Conservation (phyloP, 2,797 vertebrate genomes). For the Melanotaenia pygmaea region DNA sequence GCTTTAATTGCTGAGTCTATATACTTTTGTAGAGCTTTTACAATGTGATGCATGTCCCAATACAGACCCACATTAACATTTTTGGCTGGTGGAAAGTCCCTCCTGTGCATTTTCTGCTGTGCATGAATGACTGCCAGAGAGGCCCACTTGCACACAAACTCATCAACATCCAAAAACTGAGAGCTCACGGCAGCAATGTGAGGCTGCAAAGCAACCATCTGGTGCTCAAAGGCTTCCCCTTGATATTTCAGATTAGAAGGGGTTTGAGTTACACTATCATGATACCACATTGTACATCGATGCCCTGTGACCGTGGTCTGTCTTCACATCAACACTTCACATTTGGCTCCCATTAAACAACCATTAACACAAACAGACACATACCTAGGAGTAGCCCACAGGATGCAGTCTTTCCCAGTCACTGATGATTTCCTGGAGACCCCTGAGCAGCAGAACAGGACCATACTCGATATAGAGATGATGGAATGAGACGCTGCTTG, state of each 20-base stretch:
- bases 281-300: slow-evolving; percentile 44
- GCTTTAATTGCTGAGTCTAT: slow-evolving; percentile 21
- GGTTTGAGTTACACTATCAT: slow-evolving; percentile 49
- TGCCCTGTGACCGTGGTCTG: slow-evolving; percentile 38
- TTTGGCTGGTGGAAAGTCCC: slow-evolving; percentile 52
- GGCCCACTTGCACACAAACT: slow-evolving; percentile 44
- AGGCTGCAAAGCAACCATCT: slow-evolving; percentile 65
- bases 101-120: slow-evolving; percentile 44
- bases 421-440: slow-evolving; percentile 64
- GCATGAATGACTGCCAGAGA: slow-evolving; percentile 39
- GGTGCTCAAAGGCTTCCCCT: slow-evolving; percentile 50
- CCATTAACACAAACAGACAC: slow-evolving; percentile 33
- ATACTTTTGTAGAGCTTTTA: slow-evolving; percentile 29
- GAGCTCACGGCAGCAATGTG: slow-evolving; percentile 30
- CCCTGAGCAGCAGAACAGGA: slow-evolving; percentile 40
- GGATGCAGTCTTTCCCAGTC: slow-evolving; percentile 51
- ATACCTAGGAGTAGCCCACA: slow-evolving; percentile 40
- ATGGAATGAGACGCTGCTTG: slow-evolving; percentile 28
- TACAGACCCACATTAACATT: slow-evolving; percentile 35
- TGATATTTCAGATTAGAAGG: slow-evolving; percentile 57
- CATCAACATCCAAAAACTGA: slow-evolving; percentile 42
- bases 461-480: slow-evolving; percentile 42
- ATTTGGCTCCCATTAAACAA: slow-evolving; percentile 35
- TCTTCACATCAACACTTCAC: slow-evolving; percentile 37
- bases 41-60: slow-evolving; percentile 31